Evolutionary conservation across 2,113 vertebrate genomes (phyloP).

Genomic region (Thinocorus orbignyianus): DNA sequence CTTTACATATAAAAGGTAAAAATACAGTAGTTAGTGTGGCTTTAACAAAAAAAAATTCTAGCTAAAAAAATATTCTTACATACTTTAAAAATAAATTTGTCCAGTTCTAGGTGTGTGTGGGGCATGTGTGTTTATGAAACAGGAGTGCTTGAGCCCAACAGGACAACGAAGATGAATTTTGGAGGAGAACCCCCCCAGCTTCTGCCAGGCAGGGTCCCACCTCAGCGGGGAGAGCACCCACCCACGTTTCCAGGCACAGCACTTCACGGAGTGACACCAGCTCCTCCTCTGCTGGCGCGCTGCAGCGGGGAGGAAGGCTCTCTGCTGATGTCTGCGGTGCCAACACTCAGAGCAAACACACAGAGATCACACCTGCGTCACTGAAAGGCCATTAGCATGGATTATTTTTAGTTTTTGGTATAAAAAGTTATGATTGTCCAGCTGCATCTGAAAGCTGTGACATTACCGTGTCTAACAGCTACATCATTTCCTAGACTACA

Average conservation of each 20-base stretch:
- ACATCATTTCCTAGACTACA: not conserved
- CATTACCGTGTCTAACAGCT: not conserved
- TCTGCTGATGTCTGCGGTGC: rapidly evolving
- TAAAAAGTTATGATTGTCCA: not conserved
- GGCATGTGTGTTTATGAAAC: not conserved
- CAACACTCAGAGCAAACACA: not conserved
- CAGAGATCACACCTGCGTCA: rapidly evolving
- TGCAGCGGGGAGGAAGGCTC: not conserved
- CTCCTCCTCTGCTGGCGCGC: not conserved
- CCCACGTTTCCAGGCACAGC: not conserved
- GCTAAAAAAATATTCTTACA: slow-evolving; percentile 44
- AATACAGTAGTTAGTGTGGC: slow-evolving; percentile 68
- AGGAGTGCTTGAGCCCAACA: not conserved
- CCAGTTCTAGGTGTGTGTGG: not conserved
- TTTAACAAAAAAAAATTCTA: not conserved
- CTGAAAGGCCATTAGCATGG: not conserved
- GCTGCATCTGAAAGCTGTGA: slow-evolving; percentile 14
- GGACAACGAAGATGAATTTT: not conserved
- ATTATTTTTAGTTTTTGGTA: not conserved
- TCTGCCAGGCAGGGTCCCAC: not conserved
- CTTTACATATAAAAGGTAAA: slow-evolving; percentile 74
- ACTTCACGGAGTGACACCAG: rapidly evolving
- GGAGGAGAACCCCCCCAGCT: not conserved
- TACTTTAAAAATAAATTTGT: slow-evolving; percentile 54
- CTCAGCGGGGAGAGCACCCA: rapidly evolving